A percentile compares a stretch with the other conserved stretches of the same genome.
Evolutionary conservation across 2,113 vertebrate genomes (phyloP).

Genomic region (Larimichthys polyactis): DNA sequence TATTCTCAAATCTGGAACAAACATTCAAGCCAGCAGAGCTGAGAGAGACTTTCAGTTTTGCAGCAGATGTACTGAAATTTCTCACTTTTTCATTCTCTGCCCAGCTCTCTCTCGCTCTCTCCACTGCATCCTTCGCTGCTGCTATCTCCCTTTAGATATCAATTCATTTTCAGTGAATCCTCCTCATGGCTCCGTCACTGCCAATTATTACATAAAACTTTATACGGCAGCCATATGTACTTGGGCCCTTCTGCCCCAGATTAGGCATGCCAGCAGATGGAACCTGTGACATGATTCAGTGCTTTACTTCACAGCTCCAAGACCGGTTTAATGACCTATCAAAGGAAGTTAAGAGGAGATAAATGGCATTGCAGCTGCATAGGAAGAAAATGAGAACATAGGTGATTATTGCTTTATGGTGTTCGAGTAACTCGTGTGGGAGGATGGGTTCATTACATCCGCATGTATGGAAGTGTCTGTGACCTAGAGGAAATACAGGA

Average conservation of each 20-base stretch:
- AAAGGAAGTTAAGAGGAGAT: constrained; percentile 73
- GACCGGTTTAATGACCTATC: constrained; percentile 81
- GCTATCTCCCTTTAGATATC: constrained; percentile 45
- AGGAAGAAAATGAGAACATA: constrained; percentile 53
- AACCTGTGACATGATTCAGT: constrained; percentile 78
- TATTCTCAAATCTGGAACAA: constrained; percentile 56
- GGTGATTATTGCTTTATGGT: constrained; percentile 76
- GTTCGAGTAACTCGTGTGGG: constrained; percentile 60
- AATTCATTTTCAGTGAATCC: constrained; percentile 55
- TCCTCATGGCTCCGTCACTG: constrained; percentile 50
- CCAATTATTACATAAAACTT: constrained; percentile 71
- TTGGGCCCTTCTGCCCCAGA: constrained; percentile 72
- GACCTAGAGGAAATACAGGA: constrained; percentile 35
- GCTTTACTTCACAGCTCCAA: constrained; percentile 77
- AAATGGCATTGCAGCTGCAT: constrained; percentile 67
- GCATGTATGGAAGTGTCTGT: constrained; percentile 18
- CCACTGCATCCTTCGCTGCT: background rate
- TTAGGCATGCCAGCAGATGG: constrained; percentile 79
- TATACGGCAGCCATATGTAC: constrained; percentile 75
- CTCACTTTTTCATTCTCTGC: constrained; percentile 11
- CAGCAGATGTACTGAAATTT: constrained; percentile 25
- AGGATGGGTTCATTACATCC: constrained; percentile 42
- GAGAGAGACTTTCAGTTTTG: constrained; percentile 47
- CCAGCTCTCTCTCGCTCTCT: constrained; percentile 8
- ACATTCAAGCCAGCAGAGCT: constrained; percentile 29